These are phyloP conservation scores for Aleadryas rufinucha DNA, from an alignment of 2,113 vertebrate species.

Conservation along the genomic window DNA sequence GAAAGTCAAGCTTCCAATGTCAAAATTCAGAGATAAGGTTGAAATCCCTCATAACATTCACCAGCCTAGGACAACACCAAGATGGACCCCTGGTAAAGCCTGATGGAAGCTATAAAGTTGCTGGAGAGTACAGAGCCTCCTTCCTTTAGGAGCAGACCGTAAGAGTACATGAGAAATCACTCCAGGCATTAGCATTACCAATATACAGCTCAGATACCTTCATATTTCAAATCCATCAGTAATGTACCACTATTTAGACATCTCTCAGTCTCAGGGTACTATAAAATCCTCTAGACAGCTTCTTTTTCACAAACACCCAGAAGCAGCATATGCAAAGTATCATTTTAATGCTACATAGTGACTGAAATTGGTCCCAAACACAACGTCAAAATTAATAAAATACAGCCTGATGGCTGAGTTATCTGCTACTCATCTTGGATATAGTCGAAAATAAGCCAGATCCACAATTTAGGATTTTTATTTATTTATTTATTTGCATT, in stretches of 20 bases:
- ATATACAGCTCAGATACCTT: not conserved
- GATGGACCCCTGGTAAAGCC: not conserved
- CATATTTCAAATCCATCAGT: not conserved
- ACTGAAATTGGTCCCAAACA: not conserved
- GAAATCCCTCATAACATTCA: not conserved
- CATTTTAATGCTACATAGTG: not conserved
- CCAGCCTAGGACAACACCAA: not conserved
- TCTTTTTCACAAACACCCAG: not conserved
- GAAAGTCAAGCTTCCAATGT: not conserved
- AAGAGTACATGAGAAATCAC: not conserved
- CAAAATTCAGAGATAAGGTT: not conserved
- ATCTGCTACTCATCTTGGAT: not conserved
- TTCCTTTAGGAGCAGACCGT: not conserved
- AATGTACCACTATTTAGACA: not conserved
- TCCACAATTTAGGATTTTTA: accelerated
- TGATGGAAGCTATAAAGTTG: not conserved
- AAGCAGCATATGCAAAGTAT: not conserved
- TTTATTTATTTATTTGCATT: not conserved
- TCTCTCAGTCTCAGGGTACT: not conserved
- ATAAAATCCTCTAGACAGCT: not conserved
- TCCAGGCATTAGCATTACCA: not conserved
- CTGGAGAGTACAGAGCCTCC: not conserved
- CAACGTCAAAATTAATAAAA: not conserved
- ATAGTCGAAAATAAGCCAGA: not conserved
- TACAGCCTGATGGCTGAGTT: not conserved